phyloP scores from a whole-genome alignment of 37 sponge, comb jelly and placozoan genomes.

The Trichoplax adhaerens region DNA sequence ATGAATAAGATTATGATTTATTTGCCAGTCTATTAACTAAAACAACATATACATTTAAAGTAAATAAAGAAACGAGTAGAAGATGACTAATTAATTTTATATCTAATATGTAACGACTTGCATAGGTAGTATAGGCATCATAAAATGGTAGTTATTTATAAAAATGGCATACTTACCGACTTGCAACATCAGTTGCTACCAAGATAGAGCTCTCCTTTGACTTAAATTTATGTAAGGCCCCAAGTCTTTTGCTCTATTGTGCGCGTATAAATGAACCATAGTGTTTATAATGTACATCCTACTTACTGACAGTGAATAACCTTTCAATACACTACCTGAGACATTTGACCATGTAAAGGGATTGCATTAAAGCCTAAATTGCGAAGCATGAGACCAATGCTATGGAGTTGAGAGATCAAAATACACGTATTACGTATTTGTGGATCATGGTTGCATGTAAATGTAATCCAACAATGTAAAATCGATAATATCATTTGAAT shows the following conservation, averaged over 20 bases:
- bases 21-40: too few species aligned
- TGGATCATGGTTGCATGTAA: too few species aligned
- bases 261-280: not conserved
- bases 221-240: conserved; percentile 93
- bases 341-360: conserved; percentile 91
- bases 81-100: too few species aligned
- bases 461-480: too few species aligned
- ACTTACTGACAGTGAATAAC: not conserved
- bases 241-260: conserved; percentile 63
- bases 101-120: too few species aligned
- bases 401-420: not conserved
- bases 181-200: conserved; percentile 95
- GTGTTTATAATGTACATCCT: not conserved
- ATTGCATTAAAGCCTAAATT: conserved; percentile 83
- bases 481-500: not conserved
- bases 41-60: too few species aligned
- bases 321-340: conserved; percentile 9
- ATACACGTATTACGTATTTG: too few species aligned
- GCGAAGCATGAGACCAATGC: conserved; percentile 70
- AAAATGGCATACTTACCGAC: conserved; percentile 12
- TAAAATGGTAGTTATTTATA: not conserved
- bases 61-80: too few species aligned
- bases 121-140: too few species aligned
- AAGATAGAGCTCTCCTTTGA: conserved; percentile 64
- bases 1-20: too few species aligned